phyloP scores from a whole-genome alignment of 2,113 vertebrate genomes.

The Eira barbara region DNA sequence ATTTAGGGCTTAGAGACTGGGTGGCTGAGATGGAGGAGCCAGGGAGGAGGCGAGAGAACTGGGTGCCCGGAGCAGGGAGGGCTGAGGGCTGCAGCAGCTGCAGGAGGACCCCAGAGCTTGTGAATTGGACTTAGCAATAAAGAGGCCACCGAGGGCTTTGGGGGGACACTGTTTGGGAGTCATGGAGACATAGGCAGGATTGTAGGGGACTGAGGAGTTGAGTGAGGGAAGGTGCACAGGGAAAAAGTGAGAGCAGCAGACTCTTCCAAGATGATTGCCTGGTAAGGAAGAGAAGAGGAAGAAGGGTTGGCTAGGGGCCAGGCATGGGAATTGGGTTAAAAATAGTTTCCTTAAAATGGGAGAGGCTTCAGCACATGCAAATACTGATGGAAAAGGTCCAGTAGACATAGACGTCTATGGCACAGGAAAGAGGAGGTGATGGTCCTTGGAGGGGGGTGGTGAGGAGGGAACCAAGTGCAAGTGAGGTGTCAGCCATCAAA shows the following conservation, averaged over 20 bases:
- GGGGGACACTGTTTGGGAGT: too few relatives aligned
- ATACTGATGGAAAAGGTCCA: neutral
- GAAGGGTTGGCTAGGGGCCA: too few relatives aligned
- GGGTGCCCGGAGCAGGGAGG: fast-evolving
- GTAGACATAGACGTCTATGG: neutral
- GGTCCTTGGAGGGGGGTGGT: too few relatives aligned
- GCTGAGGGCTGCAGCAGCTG: neutral
- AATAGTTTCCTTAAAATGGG: neutral
- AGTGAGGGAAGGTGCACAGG: too few relatives aligned
- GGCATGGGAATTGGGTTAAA: neutral
- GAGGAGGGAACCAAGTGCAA: neutral
- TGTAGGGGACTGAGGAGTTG: neutral
- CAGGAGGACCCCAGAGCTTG: neutral
- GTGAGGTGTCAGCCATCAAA: neutral
- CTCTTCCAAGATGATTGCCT: neutral
- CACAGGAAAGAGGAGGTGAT: neutral
- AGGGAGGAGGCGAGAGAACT: neutral
- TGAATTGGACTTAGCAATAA: neutral
- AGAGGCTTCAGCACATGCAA: neutral
- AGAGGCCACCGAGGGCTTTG: neutral
- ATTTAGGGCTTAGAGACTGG: neutral
- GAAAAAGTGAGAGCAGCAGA: neutral
- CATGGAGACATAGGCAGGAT: neutral
- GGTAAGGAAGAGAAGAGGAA: neutral
- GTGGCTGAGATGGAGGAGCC: neutral